Evolutionary conservation across 2,113 vertebrate species (phyloP).

Genomic region (Toxostoma redivivum): DNA sequence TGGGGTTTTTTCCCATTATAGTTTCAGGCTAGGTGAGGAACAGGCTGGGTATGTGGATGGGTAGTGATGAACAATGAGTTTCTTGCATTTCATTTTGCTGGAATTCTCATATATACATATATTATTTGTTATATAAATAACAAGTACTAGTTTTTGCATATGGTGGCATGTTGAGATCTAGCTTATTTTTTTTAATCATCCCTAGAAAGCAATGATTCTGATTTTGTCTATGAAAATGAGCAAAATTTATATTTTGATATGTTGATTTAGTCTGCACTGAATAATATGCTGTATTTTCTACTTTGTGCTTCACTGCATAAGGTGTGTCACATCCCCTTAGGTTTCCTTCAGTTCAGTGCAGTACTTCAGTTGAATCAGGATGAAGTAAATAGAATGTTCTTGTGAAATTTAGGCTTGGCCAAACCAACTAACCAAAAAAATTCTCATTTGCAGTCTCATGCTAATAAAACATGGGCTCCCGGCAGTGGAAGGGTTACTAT

Average conservation of each 20-base stretch:
- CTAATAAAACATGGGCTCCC: neutral
- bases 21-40: neutral
- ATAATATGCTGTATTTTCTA: neutral
- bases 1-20: fast-evolving
- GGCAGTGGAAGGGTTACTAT: slow-evolving; percentile 6
- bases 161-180: neutral
- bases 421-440: neutral
- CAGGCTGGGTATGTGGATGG: neutral
- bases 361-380: neutral
- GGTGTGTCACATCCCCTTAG: neutral
- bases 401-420: neutral
- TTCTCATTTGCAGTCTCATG: neutral
- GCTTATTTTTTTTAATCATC: neutral
- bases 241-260: neutral
- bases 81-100: neutral
- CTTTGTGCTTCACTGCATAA: neutral
- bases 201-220: neutral
- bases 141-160: neutral
- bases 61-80: neutral
- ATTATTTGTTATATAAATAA: neutral
- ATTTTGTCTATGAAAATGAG: neutral
- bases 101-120: neutral
- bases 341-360: neutral
- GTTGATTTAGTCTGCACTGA: neutral
- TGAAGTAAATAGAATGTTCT: neutral